phyloP scores from a whole-genome alignment of 2,113 vertebrate species.

The Microcebus griseorufus region DNA sequence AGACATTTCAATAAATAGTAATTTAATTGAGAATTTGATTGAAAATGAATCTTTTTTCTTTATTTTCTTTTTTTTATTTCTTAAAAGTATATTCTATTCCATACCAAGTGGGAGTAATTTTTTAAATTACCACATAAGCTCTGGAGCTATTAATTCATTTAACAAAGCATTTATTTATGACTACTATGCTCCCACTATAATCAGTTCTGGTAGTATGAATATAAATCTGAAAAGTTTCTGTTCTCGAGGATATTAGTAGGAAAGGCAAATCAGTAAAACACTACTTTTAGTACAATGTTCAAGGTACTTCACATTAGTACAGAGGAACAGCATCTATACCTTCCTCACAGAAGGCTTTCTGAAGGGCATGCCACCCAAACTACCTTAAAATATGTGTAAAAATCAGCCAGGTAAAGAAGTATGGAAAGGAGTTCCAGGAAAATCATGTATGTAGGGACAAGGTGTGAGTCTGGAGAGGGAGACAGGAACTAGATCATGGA shows the following conservation, averaged over 20 bases:
- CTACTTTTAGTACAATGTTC: neutral
- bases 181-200: neutral
- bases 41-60: neutral
- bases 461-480: neutral
- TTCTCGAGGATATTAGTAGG: neutral
- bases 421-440: neutral
- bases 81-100: neutral
- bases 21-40: neutral
- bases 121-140: neutral
- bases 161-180: constrained; percentile 9
- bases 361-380: neutral
- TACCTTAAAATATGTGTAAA: constrained; percentile 27
- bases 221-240: neutral
- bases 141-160: neutral
- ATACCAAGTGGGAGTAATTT: neutral
- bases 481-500: neutral
- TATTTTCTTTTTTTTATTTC: neutral
- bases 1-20: constrained; percentile 5
- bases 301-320: neutral
- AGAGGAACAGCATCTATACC: neutral
- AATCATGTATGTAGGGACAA: neutral
- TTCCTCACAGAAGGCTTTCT: neutral
- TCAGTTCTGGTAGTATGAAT: constrained; percentile 36
- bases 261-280: constrained; percentile 5
- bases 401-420: neutral